Evolutionary conservation across 1,140 invertebrate genomes (phyloP), one percentile per base, ranked within the genome.

Genomic region (Pogonus chalceus): DNA sequence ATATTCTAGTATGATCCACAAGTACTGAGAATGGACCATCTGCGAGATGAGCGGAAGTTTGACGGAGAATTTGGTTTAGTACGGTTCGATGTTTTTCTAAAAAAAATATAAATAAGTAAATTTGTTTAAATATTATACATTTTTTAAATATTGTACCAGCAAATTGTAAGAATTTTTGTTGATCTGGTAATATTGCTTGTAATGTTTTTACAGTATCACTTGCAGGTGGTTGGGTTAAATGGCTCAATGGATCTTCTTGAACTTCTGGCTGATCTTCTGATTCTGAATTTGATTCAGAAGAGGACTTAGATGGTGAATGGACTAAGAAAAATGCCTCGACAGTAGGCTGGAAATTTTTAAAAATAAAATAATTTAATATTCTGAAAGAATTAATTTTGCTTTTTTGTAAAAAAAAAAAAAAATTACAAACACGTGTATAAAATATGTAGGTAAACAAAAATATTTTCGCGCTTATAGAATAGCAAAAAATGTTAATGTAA

Each of bases 321-420:
- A 93, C 89, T 20, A 92, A 73, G 74, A 94, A 93, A 72, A 94
- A 94, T 18, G 90, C 88, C 69, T 96, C 92, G 9, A 95, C 92
- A 2, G 91, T 88, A 16, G 91, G 88, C 73, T 92, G 75, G 46
- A 81, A 56, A 49, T 22, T 48, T 51, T n/a, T n/a, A n/a, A n/a
- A n/a, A n/a, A n/a, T n/a, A n/a, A n/a, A 21, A 43, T 55, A 35
- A 26, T 9, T 23, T 23, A 12, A 52, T 20, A 52, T 23, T 21
- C 18, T 46, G 16, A 50, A 46, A 46, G 35, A 23, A 16, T 3
- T 2, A 3, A 46, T 52, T 47, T 21, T 4, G 54, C 12, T 48
- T 23, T n/a, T n/a, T 46, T 9, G 18, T 46, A 37, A 31, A 43
- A 54, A 52, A 18, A 23, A 50, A 55, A 53, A 49, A 47, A 46